Evolutionary conservation across 2,113 vertebrate species (phyloP), one percentile per base, ranked within the genome.

Genomic region (Patagioenas fasciata): DNA sequence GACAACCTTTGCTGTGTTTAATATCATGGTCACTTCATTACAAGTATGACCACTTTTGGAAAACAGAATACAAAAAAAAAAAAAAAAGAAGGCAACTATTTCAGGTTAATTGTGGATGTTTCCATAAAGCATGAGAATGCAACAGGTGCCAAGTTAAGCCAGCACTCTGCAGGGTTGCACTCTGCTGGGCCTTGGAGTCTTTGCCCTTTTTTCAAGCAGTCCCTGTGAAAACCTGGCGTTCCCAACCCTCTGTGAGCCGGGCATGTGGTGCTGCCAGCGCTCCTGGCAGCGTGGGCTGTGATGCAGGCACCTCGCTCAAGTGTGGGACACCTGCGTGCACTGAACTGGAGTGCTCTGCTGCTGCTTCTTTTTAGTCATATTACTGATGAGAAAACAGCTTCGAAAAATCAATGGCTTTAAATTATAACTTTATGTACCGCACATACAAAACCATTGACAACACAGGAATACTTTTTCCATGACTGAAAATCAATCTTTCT

Each of bases 391-490:
- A 97, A 97, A 97, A 96, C 97, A 97, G 97, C 96, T 95, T 51
- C 73, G 93, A 79, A 90, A 98, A 97, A 98, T 97, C 97, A 92
- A 97, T 97, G 67, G 80, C 83, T 97, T 97, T 95, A 97, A 97
- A 97, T 97, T 95, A 97, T 96, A 96, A 96, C 95, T 96, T 95
- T 97, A 93, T 94, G 84, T 91, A 88, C 85, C 62, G 54, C 89
- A 93, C 94, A 95, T 75, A 96, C 91, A 96, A 97, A 98, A 95
- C 88, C 91, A 94, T 89, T 91, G 64, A 72, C 95, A 95, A 91
- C 85, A 95, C 84, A 90, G 94, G 93, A 97, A 97, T 97, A 96
- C 85, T 92, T 97, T 69, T 85, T 93, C 89, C 26, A 48, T 91
- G 85, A 95, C 93, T 36, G 96, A 96, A 97, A 97, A 97, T 96